Evolutionary conservation across 2,888 invertebrate genomes (phyloP).

Genomic region (Caenorhabditis angaria): DNA sequence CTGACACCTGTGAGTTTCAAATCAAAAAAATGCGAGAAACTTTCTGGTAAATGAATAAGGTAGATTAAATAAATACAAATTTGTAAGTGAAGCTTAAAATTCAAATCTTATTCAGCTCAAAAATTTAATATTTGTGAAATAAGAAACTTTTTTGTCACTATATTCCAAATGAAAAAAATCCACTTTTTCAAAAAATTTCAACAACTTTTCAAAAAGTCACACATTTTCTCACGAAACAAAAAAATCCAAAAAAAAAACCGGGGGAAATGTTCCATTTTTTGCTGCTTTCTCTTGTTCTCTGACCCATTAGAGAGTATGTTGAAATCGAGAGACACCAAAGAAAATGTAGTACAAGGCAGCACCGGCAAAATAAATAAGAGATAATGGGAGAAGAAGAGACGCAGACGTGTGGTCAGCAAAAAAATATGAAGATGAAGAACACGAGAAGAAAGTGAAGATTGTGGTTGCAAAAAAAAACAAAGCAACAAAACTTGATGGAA

Average conservation of each 20-base stretch:
- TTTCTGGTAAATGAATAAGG: no score
- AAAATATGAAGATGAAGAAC: neutral
- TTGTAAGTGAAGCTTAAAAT: no score
- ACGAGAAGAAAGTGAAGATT: neutral
- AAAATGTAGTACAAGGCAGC: slow-evolving; percentile 37
- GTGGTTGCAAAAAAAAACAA: neutral
- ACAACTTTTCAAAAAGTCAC: slow-evolving; percentile 1
- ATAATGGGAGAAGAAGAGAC: slow-evolving; percentile 19
- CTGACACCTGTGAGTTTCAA: no score
- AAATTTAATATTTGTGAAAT: no score
- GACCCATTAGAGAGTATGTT: neutral
- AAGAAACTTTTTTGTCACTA: no score
- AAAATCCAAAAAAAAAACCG: neutral
- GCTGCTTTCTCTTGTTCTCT: slow-evolving; percentile 4
- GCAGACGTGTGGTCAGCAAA: slow-evolving; percentile 9
- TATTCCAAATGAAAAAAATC: neutral
- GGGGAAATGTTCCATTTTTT: slow-evolving; percentile 1
- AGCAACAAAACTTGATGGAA: neutral
- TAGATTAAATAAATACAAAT: no score
- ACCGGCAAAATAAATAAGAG: slow-evolving; percentile 17
- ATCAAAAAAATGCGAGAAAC: no score
- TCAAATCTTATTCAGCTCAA: no score
- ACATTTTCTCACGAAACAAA: neutral
- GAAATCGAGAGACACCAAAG: slow-evolving; percentile 20
- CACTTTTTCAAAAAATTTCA: neutral